These are phyloP conservation scores for Musca domestica DNA, from an alignment of 1,140 invertebrate genomes.

Conservation along the genomic window DNA sequence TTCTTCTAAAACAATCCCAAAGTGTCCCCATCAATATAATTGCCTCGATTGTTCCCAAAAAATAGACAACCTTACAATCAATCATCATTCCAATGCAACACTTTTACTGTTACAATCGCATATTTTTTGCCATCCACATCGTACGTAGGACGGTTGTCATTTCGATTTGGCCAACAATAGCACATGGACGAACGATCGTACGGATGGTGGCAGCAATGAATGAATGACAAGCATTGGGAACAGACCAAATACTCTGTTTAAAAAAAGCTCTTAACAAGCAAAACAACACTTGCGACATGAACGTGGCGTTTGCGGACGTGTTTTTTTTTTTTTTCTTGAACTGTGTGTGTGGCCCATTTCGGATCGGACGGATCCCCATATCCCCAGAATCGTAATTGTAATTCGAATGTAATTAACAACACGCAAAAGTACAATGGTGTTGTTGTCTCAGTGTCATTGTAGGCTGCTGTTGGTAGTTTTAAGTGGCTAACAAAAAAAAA, in stretches of 20 bases:
- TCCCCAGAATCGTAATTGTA: background rate
- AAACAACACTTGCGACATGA: constrained; percentile 17
- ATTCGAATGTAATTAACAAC: constrained; percentile 16
- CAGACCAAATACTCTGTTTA: background rate
- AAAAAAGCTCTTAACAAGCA: constrained; percentile 14
- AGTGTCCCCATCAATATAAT: too few species aligned
- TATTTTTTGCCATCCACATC: too few species aligned
- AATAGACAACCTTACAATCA: too few species aligned
- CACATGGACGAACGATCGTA: too few species aligned
- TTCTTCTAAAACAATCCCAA: too few species aligned
- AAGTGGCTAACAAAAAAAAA: background rate
- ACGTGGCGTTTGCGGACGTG: background rate
- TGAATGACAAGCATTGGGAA: too few species aligned
- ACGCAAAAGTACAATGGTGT: background rate
- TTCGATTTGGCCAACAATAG: too few species aligned
- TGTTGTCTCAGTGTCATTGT: background rate
- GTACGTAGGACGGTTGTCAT: too few species aligned
- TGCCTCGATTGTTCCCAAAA: too few species aligned
- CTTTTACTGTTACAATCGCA: constrained; percentile 1
- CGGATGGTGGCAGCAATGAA: too few species aligned
- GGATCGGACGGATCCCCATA: background rate
- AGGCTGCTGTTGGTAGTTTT: background rate
- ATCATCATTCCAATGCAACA: constrained; percentile 15
- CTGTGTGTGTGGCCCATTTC: constrained; percentile 7
- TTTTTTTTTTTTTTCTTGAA: background rate